Percentiles rank a stretch among this genome's conserved stretches.
phyloP scores from a whole-genome alignment of 2,113 vertebrate genomes.

The Noctilio leporinus region DNA sequence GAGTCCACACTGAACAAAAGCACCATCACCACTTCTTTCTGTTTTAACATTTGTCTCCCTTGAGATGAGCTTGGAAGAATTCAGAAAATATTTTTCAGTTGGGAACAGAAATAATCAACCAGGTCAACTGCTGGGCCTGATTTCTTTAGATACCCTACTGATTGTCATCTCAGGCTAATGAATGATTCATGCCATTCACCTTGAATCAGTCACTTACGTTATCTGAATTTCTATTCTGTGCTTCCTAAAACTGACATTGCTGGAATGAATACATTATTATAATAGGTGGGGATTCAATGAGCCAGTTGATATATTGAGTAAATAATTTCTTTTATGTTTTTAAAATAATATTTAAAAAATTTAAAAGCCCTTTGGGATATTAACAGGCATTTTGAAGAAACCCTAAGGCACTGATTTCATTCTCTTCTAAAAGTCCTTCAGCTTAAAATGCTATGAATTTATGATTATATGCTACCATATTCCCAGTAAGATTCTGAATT shows the following conservation, averaged over 20 bases:
- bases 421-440: neutral
- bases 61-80: neutral
- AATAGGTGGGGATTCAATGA: neutral
- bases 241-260: neutral
- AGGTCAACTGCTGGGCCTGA: neutral
- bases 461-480: neutral
- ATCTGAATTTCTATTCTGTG: neutral
- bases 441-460: neutral
- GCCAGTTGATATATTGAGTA: neutral
- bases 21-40: slow-evolving; percentile 18
- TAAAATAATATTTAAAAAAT: slow-evolving; percentile 17
- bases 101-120: slow-evolving; percentile 30
- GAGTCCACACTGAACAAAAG: slow-evolving; percentile 24
- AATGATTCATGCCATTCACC: neutral
- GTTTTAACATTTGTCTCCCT: slow-evolving; percentile 24
- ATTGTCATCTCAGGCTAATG: neutral
- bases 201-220: neutral
- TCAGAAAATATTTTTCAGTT: slow-evolving; percentile 25
- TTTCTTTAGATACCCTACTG: neutral
- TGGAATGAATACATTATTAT: neutral
- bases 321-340: slow-evolving; percentile 2
- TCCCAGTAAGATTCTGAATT: neutral
- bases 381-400: neutral
- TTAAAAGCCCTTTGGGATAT: neutral
- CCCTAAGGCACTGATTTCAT: neutral